Evolutionary conservation across 2,113 vertebrate genomes (phyloP).

Genomic region (Oenanthe melanoleuca): DNA sequence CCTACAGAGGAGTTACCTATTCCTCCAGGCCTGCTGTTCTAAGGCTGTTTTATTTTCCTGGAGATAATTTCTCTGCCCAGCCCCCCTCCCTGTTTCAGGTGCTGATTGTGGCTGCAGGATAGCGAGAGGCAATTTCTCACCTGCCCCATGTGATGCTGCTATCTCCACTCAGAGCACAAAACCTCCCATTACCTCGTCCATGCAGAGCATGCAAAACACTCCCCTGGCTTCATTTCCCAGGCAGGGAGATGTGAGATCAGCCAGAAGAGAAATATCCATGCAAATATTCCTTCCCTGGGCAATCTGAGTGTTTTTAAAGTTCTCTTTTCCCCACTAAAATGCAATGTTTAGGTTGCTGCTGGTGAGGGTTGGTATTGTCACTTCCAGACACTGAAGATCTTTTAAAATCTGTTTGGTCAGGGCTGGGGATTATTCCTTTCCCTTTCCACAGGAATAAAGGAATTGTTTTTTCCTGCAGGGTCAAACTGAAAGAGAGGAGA

Average conservation of each 20-base stretch:
- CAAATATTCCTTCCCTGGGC: slow-evolving; percentile 14
- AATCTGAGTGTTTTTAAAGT: not conserved
- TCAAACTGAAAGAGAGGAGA: not conserved
- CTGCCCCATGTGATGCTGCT: not conserved
- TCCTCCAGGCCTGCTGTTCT: not conserved
- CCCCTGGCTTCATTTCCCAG: not conserved
- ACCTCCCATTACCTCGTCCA: not conserved
- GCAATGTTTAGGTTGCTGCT: not conserved
- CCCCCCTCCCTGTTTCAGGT: not conserved
- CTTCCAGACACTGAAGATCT: not conserved
- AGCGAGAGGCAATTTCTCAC: not conserved
- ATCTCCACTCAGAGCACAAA: not conserved
- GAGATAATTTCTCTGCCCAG: not conserved
- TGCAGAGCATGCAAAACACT: not conserved
- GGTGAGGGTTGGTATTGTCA: not conserved
- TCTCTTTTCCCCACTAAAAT: not conserved
- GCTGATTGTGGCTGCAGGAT: not conserved
- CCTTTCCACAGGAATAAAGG: not conserved
- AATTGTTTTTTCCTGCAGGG: not conserved
- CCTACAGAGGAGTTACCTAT: not conserved
- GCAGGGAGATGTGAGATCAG: not conserved
- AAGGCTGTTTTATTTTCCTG: not conserved
- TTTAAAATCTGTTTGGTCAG: not conserved
- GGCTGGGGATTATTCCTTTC: not conserved
- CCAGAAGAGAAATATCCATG: slow-evolving; percentile 34